A percentile compares a stretch with the other conserved stretches of the same genome.
These are phyloP conservation scores for Netelia fuscicornis DNA, from an alignment of 2,888 invertebrate species.

Conservation along the genomic window DNA sequence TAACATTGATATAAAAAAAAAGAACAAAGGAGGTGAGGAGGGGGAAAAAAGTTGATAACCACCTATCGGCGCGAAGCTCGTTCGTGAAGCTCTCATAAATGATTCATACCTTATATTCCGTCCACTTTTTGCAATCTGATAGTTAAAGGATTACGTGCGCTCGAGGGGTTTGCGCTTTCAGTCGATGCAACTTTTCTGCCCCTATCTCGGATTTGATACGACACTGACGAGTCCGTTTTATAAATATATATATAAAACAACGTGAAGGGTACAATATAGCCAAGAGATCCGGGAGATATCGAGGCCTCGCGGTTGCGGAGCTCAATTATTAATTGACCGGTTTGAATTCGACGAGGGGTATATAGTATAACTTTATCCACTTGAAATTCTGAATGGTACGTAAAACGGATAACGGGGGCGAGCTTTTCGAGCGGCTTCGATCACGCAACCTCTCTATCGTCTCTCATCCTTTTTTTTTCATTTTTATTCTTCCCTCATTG, in stretches of 20 bases:
- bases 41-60: constrained; percentile 11
- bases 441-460: constrained; percentile 51
- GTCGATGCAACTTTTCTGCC: constrained; percentile 46
- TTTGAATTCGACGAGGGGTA: constrained; percentile 70
- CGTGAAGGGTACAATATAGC: constrained; percentile 37
- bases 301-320: constrained; percentile 65
- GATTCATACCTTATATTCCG: constrained; percentile 56
- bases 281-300: constrained; percentile 60
- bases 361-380: constrained; percentile 73
- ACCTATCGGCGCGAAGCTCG: constrained; percentile 33
- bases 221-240: constrained; percentile 47
- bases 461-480: neutral
- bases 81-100: constrained; percentile 65
- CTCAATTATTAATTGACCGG: constrained; percentile 81
- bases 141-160: constrained; percentile 66
- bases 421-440: constrained; percentile 36
- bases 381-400: constrained; percentile 74
- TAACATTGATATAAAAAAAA: neutral
- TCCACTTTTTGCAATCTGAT: constrained; percentile 66
- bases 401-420: constrained; percentile 39
- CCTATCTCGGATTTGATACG: constrained; percentile 33
- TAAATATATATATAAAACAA: neutral
- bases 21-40: neutral
- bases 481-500: constrained; percentile 29
- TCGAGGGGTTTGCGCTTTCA: constrained; percentile 55